These are phyloP conservation scores for Anarhynchus alexandrinus DNA, from an alignment of 2,113 vertebrate genomes.

Conservation along the genomic window DNA sequence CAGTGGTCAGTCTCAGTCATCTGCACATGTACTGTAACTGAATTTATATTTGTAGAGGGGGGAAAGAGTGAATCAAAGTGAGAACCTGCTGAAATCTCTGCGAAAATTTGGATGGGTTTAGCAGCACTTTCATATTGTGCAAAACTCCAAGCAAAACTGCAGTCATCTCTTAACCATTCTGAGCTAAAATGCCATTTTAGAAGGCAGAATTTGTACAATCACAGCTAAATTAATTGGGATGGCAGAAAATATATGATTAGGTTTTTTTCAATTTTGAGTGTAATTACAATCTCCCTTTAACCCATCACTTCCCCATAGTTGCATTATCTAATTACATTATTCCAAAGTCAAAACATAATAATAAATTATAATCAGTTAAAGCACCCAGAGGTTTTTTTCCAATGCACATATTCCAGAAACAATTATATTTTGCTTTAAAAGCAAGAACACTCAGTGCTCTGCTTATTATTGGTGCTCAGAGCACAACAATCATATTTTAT, in stretches of 20 bases:
- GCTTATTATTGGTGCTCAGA: conserved; percentile 20
- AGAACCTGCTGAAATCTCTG: not conserved
- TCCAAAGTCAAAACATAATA: conserved; percentile 6
- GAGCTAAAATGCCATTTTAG: not conserved
- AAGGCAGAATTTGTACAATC: not conserved
- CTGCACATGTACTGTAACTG: not conserved
- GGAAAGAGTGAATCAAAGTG: not conserved
- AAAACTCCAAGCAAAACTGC: not conserved
- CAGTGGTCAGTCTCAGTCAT: not conserved
- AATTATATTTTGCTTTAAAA: conserved; percentile 38
- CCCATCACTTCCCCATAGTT: not conserved
- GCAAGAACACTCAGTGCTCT: not conserved
- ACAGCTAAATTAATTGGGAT: not conserved
- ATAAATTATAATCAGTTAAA: not conserved
- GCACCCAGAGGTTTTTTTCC: not conserved
- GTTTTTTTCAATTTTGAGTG: not conserved
- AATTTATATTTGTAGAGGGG: not conserved
- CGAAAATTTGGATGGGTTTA: not conserved
- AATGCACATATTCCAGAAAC: conserved; percentile 5
- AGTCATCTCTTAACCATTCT: not conserved
- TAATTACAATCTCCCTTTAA: not conserved
- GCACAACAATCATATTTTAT: conserved; percentile 45
- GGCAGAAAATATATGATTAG: not conserved
- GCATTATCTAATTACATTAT: not conserved
- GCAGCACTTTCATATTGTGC: not conserved